Base-by-base conservation (phyloP, 2,888 invertebrate species). In the Geotrupes spiniger region DNA sequence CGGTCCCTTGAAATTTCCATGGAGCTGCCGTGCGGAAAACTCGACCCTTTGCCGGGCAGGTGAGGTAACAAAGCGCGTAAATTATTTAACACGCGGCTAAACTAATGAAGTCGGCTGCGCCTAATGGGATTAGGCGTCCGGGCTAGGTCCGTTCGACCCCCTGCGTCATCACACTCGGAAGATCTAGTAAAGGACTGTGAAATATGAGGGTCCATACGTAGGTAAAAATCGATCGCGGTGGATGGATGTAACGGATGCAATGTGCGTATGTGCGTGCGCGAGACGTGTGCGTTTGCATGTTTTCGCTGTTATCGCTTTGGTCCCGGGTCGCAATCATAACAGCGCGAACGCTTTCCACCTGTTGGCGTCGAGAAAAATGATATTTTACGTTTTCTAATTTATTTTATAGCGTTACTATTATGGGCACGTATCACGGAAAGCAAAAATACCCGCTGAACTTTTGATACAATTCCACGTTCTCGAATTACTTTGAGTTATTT, bases 91-190 rank as follows among this genome's bases (percentile, higher is more conserved):
- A 56, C 57, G 54, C 46, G 59, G 57, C 60, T 62, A 61, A 61
- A 62, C 64, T 66, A 63, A 65, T 66, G 66, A 65, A 66, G 65
- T 65, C 61, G 60, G 58, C 60, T 62, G 57, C 49, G 57, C 52
- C 56, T 63, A 62, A 63, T 61, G 60, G 61, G 63, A 63, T 64
- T 60, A 63, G 52, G 48, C 44, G 31, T 17, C 37, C 39, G 39
- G 33, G 33, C 14, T 33, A 33, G 14, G 33, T 33, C 15, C 33
- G 14, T 33, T 12, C 9, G 12, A 33, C 33, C 33, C 14, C 33
- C 11, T 9, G 33, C 15, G 33, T 33, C 33, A 10, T 33, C 33
- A 33, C 33, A 15, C 33, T 33, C 11, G 21, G 6, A 21, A 21
- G 21, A 21, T 21, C 21, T 6, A 21, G 21, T 21, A 21, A 4